These are phyloP conservation scores for Eciton burchellii DNA, from an alignment of 1,140 invertebrate genomes.

Conservation along the genomic window DNA sequence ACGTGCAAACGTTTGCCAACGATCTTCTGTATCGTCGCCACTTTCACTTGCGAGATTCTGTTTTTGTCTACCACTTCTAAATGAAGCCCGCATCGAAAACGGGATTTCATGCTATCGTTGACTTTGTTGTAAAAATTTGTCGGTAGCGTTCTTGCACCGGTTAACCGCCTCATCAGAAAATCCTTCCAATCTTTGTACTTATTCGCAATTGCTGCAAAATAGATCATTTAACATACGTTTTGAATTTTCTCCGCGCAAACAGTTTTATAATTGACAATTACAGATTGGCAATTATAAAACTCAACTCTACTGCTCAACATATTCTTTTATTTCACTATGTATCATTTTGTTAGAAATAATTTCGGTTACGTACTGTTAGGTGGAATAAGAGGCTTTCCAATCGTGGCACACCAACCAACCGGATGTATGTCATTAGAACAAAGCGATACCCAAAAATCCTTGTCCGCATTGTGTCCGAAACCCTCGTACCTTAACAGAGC, in stretches of 20 bases:
- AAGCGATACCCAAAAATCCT: constrained; percentile 98
- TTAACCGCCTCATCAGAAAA: constrained; percentile 95
- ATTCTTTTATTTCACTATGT: background rate
- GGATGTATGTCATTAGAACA: constrained; percentile 97
- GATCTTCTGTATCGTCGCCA: constrained; percentile 95
- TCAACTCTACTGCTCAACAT: background rate
- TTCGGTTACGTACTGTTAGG: constrained; percentile 89
- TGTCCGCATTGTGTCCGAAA: constrained; percentile 93
- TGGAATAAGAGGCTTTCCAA: constrained; percentile 97
- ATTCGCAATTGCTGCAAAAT: constrained; percentile 90
- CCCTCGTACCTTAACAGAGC: constrained; percentile 97
- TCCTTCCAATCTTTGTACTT: constrained; percentile 98
- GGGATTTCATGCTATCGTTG: constrained; percentile 92
- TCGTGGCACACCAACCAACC: constrained; percentile 98
- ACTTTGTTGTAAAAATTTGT: constrained; percentile 96
- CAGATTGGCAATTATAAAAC: background rate
- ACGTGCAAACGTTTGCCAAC: constrained; percentile 96
- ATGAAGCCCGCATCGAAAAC: constrained; percentile 92
- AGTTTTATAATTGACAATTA: background rate
- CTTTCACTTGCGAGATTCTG: constrained; percentile 96
- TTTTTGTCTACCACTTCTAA: constrained; percentile 98
- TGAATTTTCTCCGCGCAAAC: background rate
- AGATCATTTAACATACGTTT: constrained; percentile 14
- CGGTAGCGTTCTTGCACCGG: constrained; percentile 96
- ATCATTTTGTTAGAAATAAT: constrained; percentile 36